phyloP scores from a whole-genome alignment of 2,113 vertebrate genomes.

The Piprites chloris region DNA sequence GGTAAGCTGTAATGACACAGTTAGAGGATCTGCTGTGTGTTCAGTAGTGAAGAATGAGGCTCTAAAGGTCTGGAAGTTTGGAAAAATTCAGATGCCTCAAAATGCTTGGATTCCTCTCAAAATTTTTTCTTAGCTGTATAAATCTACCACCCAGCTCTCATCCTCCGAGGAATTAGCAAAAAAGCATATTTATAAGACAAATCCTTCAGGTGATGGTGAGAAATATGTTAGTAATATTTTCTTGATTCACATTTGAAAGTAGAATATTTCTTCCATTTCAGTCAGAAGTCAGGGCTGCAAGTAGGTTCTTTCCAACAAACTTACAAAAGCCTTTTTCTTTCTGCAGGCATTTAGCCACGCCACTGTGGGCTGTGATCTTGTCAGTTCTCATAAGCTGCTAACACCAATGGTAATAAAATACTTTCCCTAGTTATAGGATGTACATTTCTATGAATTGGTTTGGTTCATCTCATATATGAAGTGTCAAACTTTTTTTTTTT shows the following conservation, averaged over 20 bases:
- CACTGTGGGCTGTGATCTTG: conserved; percentile 57
- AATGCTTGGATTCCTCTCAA: conserved; percentile 54
- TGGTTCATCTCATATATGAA: conserved; percentile 42
- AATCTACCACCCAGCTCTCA: conserved; percentile 63
- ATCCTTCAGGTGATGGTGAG: conserved; percentile 29
- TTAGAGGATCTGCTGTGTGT: conserved; percentile 40
- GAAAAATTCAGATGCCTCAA: conserved; percentile 56
- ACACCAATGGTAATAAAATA: conserved; percentile 65
- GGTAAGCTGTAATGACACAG: not conserved
- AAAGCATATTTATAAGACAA: conserved; percentile 38
- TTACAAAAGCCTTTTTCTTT: conserved; percentile 69
- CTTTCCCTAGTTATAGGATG: conserved; percentile 51
- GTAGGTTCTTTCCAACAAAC: conserved; percentile 46
- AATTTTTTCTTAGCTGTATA: conserved; percentile 36
- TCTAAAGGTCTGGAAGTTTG: conserved; percentile 51
- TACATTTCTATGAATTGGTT: conserved; percentile 55
- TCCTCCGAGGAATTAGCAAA: conserved; percentile 55
- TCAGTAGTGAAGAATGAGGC: conserved; percentile 39
- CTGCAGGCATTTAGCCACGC: conserved; percentile 46
- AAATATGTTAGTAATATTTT: conserved; percentile 51
- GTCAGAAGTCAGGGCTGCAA: conserved; percentile 16
- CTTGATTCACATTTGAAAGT: conserved; percentile 55
- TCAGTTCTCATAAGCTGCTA: conserved; percentile 65
- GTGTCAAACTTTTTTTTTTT: not conserved
- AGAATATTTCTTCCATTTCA: conserved; percentile 57